Percentiles rank a stretch among this genome's conserved stretches.
Conservation (phyloP, 2,888 invertebrate genomes). For the Cataglyphis altisquamis region DNA sequence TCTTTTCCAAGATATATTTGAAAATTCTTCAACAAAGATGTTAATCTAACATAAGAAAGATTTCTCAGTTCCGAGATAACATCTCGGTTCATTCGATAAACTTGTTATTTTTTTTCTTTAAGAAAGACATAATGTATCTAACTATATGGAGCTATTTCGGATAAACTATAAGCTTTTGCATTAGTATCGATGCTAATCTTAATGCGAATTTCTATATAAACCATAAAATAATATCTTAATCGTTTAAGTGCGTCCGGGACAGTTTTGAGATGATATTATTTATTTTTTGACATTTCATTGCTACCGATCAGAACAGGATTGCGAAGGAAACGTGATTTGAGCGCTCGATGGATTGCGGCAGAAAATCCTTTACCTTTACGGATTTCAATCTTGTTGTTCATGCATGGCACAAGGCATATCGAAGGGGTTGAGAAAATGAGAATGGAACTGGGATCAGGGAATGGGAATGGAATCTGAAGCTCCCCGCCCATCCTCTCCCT, state of each 20-base stretch:
- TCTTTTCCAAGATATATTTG: slow-evolving; percentile 45
- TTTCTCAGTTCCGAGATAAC: neutral
- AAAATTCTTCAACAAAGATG: slow-evolving; percentile 53
- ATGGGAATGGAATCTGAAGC: slow-evolving; percentile 73
- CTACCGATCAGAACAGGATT: neutral
- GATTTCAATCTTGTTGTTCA: slow-evolving; percentile 46
- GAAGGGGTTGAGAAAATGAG: slow-evolving; percentile 50
- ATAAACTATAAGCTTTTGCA: neutral
- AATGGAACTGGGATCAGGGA: slow-evolving; percentile 64
- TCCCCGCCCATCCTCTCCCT: neutral
- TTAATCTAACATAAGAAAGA: slow-evolving; percentile 45
- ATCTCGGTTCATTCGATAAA: slow-evolving; percentile 2
- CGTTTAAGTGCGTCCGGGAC: neutral
- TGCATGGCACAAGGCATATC: slow-evolving; percentile 25
- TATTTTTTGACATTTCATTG: neutral
- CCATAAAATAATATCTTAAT: neutral
- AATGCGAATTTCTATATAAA: neutral
- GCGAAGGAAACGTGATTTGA: slow-evolving; percentile 10
- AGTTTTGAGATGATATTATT: neutral
- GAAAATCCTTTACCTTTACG: slow-evolving; percentile 62
- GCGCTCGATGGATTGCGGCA: slow-evolving; percentile 19
- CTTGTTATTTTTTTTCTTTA: neutral
- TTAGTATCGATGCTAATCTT: slow-evolving; percentile 1
- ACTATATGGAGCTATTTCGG: neutral
- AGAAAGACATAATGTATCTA: neutral